These are phyloP conservation scores for Catalaphyllia jardinei DNA, from an alignment of 64 coral and sea anemone species.

Conservation along the genomic window DNA sequence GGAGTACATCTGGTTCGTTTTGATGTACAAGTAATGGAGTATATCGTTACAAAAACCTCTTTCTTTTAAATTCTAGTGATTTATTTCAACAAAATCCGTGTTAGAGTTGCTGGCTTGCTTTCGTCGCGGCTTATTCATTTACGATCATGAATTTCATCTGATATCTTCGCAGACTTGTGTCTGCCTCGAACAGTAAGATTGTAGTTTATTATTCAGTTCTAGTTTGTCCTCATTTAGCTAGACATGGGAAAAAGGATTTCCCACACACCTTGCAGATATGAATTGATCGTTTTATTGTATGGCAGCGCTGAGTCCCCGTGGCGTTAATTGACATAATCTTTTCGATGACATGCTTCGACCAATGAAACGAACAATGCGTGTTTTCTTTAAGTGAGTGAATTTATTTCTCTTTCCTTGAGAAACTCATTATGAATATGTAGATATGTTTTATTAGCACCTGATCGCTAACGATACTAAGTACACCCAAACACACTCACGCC, in stretches of 20 bases:
- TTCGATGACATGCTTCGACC: not conserved
- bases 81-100: not conserved
- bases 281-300: not conserved
- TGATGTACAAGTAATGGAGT: not conserved
- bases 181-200: not conserved
- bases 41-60: not conserved
- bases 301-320: not conserved
- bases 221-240: not conserved
- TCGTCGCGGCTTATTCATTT: not conserved
- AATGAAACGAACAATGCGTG: constrained; percentile 26
- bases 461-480: not conserved
- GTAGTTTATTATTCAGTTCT: not conserved
- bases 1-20: not conserved
- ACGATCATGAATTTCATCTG: not conserved
- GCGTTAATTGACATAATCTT: constrained; percentile 14
- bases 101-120: too few relatives aligned
- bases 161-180: not conserved
- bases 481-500: constrained; percentile 2
- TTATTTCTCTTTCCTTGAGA: constrained; percentile 3
- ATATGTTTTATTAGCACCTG: constrained; percentile 48
- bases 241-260: not conserved
- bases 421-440: constrained; percentile 48
- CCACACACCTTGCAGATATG: not conserved
- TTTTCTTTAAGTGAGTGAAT: constrained; percentile 39
- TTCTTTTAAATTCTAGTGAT: not conserved